Conservation (phyloP, 1,140 invertebrate genomes). For the Parasteatoda tepidariorum region DNA sequence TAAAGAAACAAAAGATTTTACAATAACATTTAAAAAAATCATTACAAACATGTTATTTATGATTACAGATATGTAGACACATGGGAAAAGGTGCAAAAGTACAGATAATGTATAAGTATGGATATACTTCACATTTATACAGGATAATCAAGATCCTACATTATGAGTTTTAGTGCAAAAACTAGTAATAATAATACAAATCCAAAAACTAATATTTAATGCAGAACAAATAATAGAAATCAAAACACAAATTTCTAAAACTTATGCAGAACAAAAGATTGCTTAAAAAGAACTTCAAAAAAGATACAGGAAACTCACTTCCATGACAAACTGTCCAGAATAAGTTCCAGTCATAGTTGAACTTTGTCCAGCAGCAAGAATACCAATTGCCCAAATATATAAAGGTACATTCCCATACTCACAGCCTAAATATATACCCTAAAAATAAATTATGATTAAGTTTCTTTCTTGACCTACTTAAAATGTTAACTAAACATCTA, state of each 20-base stretch:
- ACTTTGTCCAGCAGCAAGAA: conserved; percentile 73
- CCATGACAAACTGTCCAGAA: conserved; percentile 67
- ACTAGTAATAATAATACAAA: too few species aligned
- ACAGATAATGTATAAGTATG: background rate
- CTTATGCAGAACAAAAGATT: too few species aligned
- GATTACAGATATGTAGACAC: background rate
- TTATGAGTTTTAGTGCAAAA: too few species aligned
- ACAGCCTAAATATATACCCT: conserved; percentile 64
- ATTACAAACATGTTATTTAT: background rate
- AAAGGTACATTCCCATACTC: conserved; percentile 65
- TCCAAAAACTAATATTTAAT: too few species aligned
- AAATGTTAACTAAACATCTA: background rate
- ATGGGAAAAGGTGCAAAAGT: background rate
- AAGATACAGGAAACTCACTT: conserved; percentile 58
- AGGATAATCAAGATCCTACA: too few species aligned
- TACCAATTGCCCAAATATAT: conserved; percentile 74
- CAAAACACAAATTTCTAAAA: too few species aligned
- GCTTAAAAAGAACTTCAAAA: too few species aligned
- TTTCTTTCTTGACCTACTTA: background rate
- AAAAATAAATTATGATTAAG: background rate
- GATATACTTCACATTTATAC: too few species aligned
- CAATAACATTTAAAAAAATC: background rate
- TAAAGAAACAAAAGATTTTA: background rate
- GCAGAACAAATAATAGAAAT: too few species aligned
- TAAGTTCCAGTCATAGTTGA: conserved; percentile 74